phyloP scores from a whole-genome alignment of 1,140 invertebrate species.

The Conus ventricosus region DNA sequence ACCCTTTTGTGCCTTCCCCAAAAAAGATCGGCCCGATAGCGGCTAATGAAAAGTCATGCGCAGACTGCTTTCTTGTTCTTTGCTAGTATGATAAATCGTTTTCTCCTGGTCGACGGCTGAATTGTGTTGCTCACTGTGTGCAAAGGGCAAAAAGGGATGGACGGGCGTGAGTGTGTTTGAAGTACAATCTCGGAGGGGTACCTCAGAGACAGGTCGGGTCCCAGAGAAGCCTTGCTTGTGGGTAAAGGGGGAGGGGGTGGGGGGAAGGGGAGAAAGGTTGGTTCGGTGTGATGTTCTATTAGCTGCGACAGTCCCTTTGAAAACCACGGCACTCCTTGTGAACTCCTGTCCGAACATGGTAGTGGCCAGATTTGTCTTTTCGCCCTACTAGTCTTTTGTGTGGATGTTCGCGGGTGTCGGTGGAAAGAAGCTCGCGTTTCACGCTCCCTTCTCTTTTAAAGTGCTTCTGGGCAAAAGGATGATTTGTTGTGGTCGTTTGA shows the following conservation, averaged over 20 bases:
- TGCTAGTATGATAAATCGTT: conserved; percentile 13
- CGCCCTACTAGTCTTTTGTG: too few relatives aligned
- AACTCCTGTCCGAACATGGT: neutral
- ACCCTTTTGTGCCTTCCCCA: neutral
- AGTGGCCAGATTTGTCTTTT: neutral
- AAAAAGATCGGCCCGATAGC: neutral
- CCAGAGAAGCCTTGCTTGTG: neutral
- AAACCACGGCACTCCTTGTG: neutral
- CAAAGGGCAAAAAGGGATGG: neutral
- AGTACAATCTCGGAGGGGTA: neutral
- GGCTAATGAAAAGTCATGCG: conserved; percentile 16
- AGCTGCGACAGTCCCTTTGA: neutral
- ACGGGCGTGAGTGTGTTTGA: neutral
- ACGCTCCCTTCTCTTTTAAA: too few relatives aligned
- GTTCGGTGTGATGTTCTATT: neutral
- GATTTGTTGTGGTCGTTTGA: too few relatives aligned
- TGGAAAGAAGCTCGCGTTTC: too few relatives aligned
- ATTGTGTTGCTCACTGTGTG: neutral
- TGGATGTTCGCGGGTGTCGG: too few relatives aligned
- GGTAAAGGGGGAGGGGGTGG: neutral
- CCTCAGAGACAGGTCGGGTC: neutral
- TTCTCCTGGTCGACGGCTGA: neutral
- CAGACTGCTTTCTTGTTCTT: neutral
- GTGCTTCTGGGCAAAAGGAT: too few relatives aligned
- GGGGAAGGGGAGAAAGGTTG: neutral